Evolutionary conservation across 1,140 invertebrate genomes (phyloP).

Genomic region (Oreohelix idahoensis): DNA sequence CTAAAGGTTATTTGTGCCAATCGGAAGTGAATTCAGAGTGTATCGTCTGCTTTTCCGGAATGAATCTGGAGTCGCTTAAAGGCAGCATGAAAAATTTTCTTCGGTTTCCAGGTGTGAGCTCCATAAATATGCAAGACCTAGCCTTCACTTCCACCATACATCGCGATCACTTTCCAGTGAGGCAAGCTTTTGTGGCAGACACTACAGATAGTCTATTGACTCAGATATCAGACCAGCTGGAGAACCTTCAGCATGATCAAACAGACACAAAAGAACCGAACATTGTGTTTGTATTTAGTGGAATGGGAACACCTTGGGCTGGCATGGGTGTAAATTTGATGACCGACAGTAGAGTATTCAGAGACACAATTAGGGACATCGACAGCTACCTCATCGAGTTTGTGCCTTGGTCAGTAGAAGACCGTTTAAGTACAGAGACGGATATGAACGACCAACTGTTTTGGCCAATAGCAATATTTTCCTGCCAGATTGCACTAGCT

Average conservation of each 20-base stretch:
- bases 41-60: constrained; percentile 41
- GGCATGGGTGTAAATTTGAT: constrained; percentile 55
- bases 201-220: constrained; percentile 31
- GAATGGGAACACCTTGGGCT: constrained; percentile 55
- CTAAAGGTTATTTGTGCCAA: too few species aligned
- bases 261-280: neutral
- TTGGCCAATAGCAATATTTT: constrained; percentile 59
- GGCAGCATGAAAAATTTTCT: constrained; percentile 32
- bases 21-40: neutral
- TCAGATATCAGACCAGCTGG: neutral
- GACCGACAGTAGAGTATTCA: constrained; percentile 35
- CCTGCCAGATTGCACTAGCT: constrained; percentile 56
- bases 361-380: constrained; percentile 45
- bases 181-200: constrained; percentile 38
- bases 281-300: constrained; percentile 59
- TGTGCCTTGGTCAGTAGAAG: constrained; percentile 46
- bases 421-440: constrained; percentile 31
- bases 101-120: neutral
- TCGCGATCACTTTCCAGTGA: constrained; percentile 44
- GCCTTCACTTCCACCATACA: constrained; percentile 50
- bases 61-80: constrained; percentile 30
- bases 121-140: constrained; percentile 34
- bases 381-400: constrained; percentile 45
- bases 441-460: constrained; percentile 49
- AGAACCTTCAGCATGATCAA: neutral